Evolutionary conservation across 1,140 invertebrate genomes (phyloP).

Genomic region (Agrypnia vestita): DNA sequence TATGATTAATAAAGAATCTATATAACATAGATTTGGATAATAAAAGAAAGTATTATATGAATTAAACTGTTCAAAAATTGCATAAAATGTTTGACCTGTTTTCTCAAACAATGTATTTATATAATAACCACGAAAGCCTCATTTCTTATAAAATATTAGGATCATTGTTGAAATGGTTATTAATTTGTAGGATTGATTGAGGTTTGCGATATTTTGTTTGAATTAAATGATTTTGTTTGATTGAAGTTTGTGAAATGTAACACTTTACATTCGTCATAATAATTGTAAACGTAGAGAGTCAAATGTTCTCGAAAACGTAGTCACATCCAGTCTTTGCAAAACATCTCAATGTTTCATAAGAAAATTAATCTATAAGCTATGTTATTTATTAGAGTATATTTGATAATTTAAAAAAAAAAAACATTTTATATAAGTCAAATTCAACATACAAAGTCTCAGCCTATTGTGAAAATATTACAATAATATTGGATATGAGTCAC

Average conservation of each 20-base stretch:
- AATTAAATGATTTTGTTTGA: too few species aligned
- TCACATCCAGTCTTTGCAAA: too few species aligned
- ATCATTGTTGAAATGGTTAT: conserved; percentile 34
- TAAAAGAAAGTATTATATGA: not conserved
- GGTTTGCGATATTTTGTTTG: conserved; percentile 10
- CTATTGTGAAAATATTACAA: conserved; percentile 14
- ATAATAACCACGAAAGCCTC: conserved; percentile 32
- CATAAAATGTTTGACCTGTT: too few species aligned
- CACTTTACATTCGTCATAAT: too few species aligned
- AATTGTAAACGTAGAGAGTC: too few species aligned
- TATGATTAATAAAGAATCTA: not conserved
- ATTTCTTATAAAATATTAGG: conserved; percentile 34
- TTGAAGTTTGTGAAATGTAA: too few species aligned
- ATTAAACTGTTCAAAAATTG: too few species aligned
- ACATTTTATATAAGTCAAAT: conserved; percentile 4
- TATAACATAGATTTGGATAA: not conserved
- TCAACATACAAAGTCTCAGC: not conserved
- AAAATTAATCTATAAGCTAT: not conserved
- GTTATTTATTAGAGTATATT: conserved; percentile 16
- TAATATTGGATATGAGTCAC: not conserved
- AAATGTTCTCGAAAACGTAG: too few species aligned
- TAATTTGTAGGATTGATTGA: conserved; percentile 14
- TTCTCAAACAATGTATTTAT: conserved; percentile 11
- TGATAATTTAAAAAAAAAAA: conserved; percentile 8
- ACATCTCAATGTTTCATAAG: too few species aligned